Evolutionary conservation across 2,113 vertebrate species (phyloP), one percentile per base, ranked within the genome.

Genomic region (Alosa alosa): DNA sequence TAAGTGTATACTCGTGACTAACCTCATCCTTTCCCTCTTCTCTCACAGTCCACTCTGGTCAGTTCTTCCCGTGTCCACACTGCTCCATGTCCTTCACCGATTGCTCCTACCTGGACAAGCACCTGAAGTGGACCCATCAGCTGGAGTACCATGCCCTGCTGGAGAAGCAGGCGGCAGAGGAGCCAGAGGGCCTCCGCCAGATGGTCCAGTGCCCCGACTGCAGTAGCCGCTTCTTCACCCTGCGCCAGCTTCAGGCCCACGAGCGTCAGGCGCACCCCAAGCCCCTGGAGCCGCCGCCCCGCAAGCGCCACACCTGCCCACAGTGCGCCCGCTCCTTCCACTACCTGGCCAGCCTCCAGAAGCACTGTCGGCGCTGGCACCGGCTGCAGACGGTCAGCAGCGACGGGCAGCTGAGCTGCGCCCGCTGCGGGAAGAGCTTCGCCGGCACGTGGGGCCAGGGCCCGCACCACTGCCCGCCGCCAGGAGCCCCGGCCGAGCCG

Each of bases 261-360:
- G n/a, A 92, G 15, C 91, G 88, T 8, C 91, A 94, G 36, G 87
- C 85, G 78, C 95, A 95, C 91, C 94, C 93, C 5, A 72, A 72
- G 68, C 75, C 87, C 36, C 49, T 83, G 84, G 91, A 94, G 6
- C 87, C 92, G 39, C 91, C 94, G 11, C 90, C 92, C 18, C 93
- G 88, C 47, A 92, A 95, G 81, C 95, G 93, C 31, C 93, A 96
- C 84, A 92, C 94, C 0, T 97, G 96, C 85, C 95, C 94, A 0
- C 95, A 94, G 10, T 97, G 96, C 25, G 95, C 95, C 2, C 96
- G 96, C 84, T 96, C 95, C 92, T 97, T 97, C 86, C 94, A 96
- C 89, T 96, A 96, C 92, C 92, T 96, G 25, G 96, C 95, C 81
- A 96, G 95, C n/a, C 91, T 97, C 57, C 94, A 96, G 90, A 96